Evolutionary conservation across 2,888 invertebrate species (phyloP).

Genomic region (Trachelus tabidus): DNA sequence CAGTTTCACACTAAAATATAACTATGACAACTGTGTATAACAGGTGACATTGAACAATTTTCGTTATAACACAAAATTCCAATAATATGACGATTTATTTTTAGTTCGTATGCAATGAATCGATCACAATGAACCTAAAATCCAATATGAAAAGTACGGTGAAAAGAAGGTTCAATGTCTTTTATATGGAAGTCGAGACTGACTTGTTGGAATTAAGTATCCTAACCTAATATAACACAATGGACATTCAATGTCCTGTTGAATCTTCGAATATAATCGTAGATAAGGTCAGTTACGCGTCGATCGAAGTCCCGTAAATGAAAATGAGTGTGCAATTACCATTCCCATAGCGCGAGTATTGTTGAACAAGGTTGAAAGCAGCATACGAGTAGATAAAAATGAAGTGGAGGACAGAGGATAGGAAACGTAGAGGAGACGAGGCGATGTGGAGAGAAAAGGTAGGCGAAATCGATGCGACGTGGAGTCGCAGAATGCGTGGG

Average conservation of each 20-base stretch:
- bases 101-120: background rate
- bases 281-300: background rate
- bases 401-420: background rate
- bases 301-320: background rate
- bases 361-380: background rate
- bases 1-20: background rate
- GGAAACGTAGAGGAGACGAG: background rate
- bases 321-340: background rate
- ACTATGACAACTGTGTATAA: background rate
- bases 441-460: conserved; percentile 10
- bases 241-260: background rate
- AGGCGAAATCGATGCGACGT: conserved; percentile 41
- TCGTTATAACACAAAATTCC: background rate
- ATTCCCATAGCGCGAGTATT: background rate
- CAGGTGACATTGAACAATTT: background rate
- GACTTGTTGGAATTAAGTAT: background rate
- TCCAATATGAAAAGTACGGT: background rate
- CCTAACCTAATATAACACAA: background rate
- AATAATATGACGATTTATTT: background rate
- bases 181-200: too few relatives aligned
- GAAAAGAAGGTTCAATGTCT: background rate
- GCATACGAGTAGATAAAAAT: background rate
- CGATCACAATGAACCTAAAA: background rate
- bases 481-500: conserved; percentile 34
- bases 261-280: background rate